Evolutionary conservation across 2,888 invertebrate genomes (phyloP).

Genomic region (Andricus quercusramuli): DNA sequence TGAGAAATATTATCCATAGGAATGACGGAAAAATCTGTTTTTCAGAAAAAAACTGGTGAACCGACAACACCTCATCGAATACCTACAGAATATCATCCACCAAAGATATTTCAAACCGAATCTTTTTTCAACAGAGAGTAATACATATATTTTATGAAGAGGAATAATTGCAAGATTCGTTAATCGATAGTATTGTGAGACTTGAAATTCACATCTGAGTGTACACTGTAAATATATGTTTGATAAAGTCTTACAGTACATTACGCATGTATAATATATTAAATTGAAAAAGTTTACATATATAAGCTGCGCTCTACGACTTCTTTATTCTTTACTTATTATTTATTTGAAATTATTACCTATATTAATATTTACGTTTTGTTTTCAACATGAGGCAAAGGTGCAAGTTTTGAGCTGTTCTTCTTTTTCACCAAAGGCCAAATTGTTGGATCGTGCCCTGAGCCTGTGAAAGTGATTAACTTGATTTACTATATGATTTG

Average conservation of each 20-base stretch:
- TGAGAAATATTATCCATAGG: no score
- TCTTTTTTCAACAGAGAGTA: constrained; percentile 53
- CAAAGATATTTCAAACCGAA: constrained; percentile 68
- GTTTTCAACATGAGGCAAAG: constrained; percentile 59
- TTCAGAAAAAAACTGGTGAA: constrained; percentile 72
- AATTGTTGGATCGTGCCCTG: constrained; percentile 69
- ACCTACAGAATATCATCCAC: constrained; percentile 60
- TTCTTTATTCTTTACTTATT: not conserved
- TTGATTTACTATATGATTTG: not conserved
- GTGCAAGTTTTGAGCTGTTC: constrained; percentile 80
- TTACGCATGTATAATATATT: no score
- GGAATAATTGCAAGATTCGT: no score
- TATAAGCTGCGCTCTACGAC: no score
- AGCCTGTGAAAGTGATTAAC: not conserved
- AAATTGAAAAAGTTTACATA: no score
- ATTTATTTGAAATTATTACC: not conserved
- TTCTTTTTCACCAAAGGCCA: constrained; percentile 80
- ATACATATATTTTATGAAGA: not conserved
- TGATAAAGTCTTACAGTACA: no score
- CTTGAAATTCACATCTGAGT: no score
- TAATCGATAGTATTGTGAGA: no score
- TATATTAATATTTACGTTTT: not conserved
- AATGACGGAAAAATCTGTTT: constrained; percentile 40
- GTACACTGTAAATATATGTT: no score
- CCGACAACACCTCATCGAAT: constrained; percentile 55